phyloP scores from a whole-genome alignment of 2,888 invertebrate genomes.

The Stegana nigrithorax region DNA sequence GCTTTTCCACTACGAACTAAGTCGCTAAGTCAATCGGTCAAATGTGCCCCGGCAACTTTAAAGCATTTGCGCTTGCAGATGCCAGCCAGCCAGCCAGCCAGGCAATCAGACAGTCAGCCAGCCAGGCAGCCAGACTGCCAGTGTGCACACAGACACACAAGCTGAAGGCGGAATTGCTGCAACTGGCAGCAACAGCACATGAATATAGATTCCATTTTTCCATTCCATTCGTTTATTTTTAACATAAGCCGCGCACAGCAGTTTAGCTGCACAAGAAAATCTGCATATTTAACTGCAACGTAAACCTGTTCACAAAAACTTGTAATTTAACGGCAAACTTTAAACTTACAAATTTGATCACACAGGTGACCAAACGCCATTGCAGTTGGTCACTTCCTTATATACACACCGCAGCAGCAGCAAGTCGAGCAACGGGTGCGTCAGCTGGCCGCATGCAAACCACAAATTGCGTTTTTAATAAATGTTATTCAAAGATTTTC shows the following conservation, averaged over 20 bases:
- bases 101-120: conserved; percentile 22
- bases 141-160: not conserved
- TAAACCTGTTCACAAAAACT: too few relatives aligned
- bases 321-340: too few relatives aligned
- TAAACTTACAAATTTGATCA: too few relatives aligned
- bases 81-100: conserved; percentile 25
- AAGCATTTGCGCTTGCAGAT: too few relatives aligned
- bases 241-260: conserved; percentile 39
- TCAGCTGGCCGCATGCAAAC: not conserved
- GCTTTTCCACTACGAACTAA: not conserved
- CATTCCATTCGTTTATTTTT: not conserved
- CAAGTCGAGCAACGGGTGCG: not conserved
- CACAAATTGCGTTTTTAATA: conserved; percentile 11
- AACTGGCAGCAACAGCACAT: not conserved
- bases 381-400: conserved; percentile 45
- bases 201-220: too few relatives aligned
- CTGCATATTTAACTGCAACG: conserved; percentile 50
- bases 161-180: conserved; percentile 51
- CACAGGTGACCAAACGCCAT: conserved; percentile 1
- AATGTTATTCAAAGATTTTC: conserved; percentile 8
- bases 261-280: conserved; percentile 29
- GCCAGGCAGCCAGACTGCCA: conserved; percentile 25
- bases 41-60: conserved; percentile 8
- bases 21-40: conserved; percentile 55
- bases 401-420: conserved; percentile 26